Conservation (phyloP, 2,113 vertebrate species). For the Rhineura floridana region DNA sequence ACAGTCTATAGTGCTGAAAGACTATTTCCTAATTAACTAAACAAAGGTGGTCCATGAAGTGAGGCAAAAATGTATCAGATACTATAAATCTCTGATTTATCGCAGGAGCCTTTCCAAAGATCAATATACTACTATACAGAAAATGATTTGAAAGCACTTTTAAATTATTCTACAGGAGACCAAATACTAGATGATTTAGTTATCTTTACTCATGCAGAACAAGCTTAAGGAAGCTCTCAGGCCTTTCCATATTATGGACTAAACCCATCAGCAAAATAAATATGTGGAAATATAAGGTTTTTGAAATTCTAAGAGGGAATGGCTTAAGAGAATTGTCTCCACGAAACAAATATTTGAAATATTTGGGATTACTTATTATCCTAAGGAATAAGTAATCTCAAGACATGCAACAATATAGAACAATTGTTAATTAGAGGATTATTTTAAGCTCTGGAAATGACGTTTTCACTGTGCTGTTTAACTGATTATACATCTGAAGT, state of each 20-base stretch:
- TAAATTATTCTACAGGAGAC: not conserved
- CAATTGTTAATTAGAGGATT: not conserved
- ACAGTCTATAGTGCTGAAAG: not conserved
- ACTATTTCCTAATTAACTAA: not conserved
- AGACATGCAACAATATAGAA: not conserved
- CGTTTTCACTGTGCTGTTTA: not conserved
- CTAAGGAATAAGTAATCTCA: not conserved
- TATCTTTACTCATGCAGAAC: not conserved
- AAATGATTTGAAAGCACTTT: not conserved
- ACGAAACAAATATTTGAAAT: not conserved
- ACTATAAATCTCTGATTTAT: not conserved
- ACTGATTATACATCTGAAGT: not conserved
- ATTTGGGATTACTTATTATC: not conserved
- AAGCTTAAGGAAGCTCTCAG: no score
- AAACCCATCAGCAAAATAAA: not conserved
- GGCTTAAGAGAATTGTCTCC: no score
- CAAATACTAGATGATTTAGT: not conserved
- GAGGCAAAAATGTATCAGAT: not conserved
- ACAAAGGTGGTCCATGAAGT: not conserved
- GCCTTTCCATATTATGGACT: not conserved
- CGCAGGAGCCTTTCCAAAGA: not conserved
- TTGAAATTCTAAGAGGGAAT: not conserved
- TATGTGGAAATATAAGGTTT: not conserved
- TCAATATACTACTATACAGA: not conserved
- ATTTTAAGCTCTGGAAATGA: not conserved